These are phyloP conservation scores for Prochilodus magdalenae DNA, from an alignment of 2,113 vertebrate species.

Conservation along the genomic window DNA sequence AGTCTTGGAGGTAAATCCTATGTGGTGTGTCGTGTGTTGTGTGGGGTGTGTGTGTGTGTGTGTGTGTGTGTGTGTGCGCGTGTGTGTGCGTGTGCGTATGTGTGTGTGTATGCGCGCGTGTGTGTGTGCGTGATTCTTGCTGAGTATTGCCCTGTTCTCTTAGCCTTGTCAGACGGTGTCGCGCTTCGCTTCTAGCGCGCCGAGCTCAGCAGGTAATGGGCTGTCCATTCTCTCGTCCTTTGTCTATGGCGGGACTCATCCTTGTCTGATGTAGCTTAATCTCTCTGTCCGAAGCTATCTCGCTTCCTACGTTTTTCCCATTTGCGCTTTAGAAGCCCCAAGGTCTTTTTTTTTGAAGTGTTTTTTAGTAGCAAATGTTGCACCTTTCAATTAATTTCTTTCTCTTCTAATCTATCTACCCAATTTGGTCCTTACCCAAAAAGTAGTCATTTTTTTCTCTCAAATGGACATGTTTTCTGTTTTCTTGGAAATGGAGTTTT, in stretches of 20 bases:
- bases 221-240: not conserved
- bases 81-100: not conserved
- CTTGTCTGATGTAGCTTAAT: slow-evolving; percentile 9
- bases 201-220: not conserved
- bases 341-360: too few relatives aligned
- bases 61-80: not conserved
- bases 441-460: too few relatives aligned
- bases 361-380: too few relatives aligned
- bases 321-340: too few relatives aligned
- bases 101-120: not conserved
- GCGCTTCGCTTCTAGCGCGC: not conserved
- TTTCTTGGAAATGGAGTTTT: too few relatives aligned
- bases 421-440: too few relatives aligned
- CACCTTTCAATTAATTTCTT: too few relatives aligned
- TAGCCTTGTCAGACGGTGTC: not conserved
- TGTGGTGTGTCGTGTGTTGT: too few relatives aligned
- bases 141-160: not conserved
- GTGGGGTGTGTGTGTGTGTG: not conserved
- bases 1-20: not conserved
- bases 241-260: not conserved
- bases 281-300: too few relatives aligned
- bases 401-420: too few relatives aligned
- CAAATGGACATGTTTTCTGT: too few relatives aligned
- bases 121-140: not conserved
- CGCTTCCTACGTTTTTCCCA: too few relatives aligned